These are phyloP conservation scores for Plebejus argus DNA, from an alignment of 2,888 invertebrate species.

Conservation along the genomic window DNA sequence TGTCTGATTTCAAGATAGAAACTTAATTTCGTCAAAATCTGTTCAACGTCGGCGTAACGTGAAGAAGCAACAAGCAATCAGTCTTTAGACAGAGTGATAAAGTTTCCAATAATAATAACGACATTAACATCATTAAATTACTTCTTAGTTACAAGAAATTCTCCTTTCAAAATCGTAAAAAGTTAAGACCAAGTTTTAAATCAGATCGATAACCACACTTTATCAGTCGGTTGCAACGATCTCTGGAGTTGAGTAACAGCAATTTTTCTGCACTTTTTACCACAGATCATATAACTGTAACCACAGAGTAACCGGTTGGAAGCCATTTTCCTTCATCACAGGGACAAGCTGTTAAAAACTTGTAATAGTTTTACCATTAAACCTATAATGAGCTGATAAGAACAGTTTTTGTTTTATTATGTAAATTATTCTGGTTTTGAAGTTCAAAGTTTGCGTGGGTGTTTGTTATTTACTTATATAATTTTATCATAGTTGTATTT, in stretches of 20 bases:
- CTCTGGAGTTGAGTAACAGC: not conserved
- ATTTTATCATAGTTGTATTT: not conserved
- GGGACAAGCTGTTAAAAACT: not conserved
- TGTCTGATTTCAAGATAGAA: too few relatives aligned
- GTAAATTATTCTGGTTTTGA: not conserved
- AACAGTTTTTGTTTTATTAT: not conserved
- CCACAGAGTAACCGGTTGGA: not conserved
- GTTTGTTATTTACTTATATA: not conserved
- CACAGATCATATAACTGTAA: not conserved
- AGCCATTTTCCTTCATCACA: not conserved
- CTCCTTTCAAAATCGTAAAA: too few relatives aligned
- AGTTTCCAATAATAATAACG: too few relatives aligned
- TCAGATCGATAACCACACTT: not conserved
- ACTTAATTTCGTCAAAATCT: too few relatives aligned
- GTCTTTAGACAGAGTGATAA: too few relatives aligned
- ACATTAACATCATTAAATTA: too few relatives aligned
- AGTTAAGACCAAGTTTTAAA: not conserved
- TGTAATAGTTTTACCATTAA: not conserved
- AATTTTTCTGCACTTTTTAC: not conserved
- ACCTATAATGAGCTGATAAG: not conserved
- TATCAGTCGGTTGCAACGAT: not conserved
- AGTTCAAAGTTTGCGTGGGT: conserved; percentile 1
- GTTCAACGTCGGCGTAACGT: too few relatives aligned
- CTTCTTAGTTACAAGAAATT: too few relatives aligned
- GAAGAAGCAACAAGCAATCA: too few relatives aligned